These are phyloP conservation scores for Heptranchias perlo DNA, from an alignment of 2,113 vertebrate genomes.

Conservation along the genomic window DNA sequence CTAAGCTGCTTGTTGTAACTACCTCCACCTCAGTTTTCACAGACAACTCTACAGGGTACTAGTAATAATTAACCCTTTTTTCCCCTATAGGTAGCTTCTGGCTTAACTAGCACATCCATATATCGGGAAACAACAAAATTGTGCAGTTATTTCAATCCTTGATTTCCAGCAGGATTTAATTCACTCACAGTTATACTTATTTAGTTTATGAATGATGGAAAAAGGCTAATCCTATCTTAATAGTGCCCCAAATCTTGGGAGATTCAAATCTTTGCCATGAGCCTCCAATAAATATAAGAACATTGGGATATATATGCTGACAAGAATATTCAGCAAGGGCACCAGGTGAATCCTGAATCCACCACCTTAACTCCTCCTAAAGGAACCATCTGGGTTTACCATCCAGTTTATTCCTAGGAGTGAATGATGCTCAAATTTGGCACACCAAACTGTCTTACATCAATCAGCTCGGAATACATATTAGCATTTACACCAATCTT, in stretches of 20 bases:
- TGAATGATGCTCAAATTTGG: not conserved
- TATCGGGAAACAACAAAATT: not conserved
- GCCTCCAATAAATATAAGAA: not conserved
- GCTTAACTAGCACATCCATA: not conserved
- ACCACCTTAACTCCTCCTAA: not conserved
- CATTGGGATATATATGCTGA: not conserved
- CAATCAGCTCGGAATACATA: not conserved
- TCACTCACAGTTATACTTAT: not conserved
- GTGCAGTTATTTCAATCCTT: not conserved
- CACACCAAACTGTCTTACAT: not conserved
- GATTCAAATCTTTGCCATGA: not conserved
- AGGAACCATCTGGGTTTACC: not conserved
- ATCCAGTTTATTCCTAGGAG: not conserved
- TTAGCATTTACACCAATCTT: not conserved
- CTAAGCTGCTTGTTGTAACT: not conserved
- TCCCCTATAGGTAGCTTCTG: not conserved
- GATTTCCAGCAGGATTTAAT: not conserved
- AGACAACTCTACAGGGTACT: not conserved
- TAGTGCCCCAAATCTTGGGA: not conserved
- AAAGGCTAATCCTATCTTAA: not conserved
- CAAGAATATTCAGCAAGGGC: not conserved
- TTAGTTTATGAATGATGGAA: not conserved
- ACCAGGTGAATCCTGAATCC: not conserved
- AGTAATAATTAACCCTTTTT: not conserved
- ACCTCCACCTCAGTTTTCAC: not conserved